Base-by-base conservation (phyloP, 1,140 invertebrate species). In the Aphis craccivora region DNA sequence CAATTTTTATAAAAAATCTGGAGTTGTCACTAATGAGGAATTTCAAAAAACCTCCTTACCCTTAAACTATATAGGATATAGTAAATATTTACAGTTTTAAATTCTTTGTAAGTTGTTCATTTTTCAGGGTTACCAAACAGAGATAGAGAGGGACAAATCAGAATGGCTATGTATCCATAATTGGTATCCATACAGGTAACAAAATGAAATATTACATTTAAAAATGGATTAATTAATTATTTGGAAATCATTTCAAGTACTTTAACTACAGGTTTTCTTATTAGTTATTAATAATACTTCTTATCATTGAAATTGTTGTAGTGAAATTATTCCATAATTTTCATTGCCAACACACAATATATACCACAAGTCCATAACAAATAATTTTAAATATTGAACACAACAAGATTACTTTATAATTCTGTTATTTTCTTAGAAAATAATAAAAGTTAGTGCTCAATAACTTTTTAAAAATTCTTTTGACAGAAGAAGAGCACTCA, bases 41-140 rank as follows among this genome's bases (percentile, higher is more conserved):
- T 53, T 11, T 60, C 3, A 22, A 55, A n/a, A 43, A 60, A 40
- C 37, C 37, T 45, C 25, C 18, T 67, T 30, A 53, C n/a, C 25
- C 55, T 90, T 67, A 37, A 90, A 67, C 7, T 60, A 90, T 4
- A n/a, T 84, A 93, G 48, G 76, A 30, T 55, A 25, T 20, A 90
- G 89, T 53, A 86, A 86, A 55, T 93, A 53, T 37, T 40, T 93
- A 37, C 45, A 93, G 48, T 93, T 93, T 83, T 93, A 93, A 93
- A 86, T 93, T 93, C 91, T 93, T 86, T 93, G 91, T 83, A 9
- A 84, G 91, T 93, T 81, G 76, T 93, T 84, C 11, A 83, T 93
- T 93, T 93, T 93, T 93, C 91, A 93, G 91, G 91, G 40, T 90
- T 90, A 55, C 11, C n/a, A 53, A 92, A 91, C 67, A 55, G 48